A percentile compares a stretch with the other conserved stretches of the same genome.
Evolutionary conservation across 1,140 invertebrate genomes (phyloP).

Genomic region (Psix sp.): DNA sequence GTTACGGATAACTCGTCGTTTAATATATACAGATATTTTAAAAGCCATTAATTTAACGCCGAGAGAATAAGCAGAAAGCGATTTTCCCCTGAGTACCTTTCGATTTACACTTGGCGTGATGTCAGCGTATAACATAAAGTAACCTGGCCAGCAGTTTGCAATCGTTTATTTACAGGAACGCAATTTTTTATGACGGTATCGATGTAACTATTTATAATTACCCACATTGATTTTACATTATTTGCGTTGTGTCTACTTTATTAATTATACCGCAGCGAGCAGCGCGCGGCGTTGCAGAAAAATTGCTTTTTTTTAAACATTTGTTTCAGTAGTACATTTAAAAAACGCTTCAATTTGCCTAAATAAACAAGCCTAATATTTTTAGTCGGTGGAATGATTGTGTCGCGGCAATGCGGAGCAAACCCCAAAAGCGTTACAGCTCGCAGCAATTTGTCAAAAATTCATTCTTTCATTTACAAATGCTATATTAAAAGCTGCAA

Average conservation of each 20-base stretch:
- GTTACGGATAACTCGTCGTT: constrained; percentile 15
- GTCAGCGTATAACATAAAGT: constrained; percentile 14
- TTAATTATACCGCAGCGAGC: constrained; percentile 28
- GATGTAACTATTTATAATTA: constrained; percentile 51
- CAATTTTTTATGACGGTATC: constrained; percentile 37
- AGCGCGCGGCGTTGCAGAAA: background rate
- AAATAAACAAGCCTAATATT: constrained; percentile 35
- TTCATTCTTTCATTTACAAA: constrained; percentile 40
- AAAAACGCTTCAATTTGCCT: constrained; percentile 15
- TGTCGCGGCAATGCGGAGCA: too few relatives aligned
- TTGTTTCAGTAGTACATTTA: constrained; percentile 11
- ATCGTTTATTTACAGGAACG: constrained; percentile 16
- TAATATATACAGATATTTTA: constrained; percentile 30
- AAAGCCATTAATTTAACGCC: constrained; percentile 27
- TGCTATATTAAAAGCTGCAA: constrained; percentile 21
- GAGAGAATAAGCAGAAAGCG: constrained; percentile 10
- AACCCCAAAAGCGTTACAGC: constrained; percentile 27
- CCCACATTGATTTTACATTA: constrained; percentile 43
- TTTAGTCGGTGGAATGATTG: too few relatives aligned
- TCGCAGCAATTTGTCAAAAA: constrained; percentile 44
- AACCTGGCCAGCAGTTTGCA: constrained; percentile 29
- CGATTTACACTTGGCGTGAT: constrained; percentile 13
- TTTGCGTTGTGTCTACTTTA: constrained; percentile 19
- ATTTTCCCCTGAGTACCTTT: constrained; percentile 17
- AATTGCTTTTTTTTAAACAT: constrained; percentile 1